Percentiles rank a stretch among this genome's conserved stretches.
phyloP scores from a whole-genome alignment of 2,797 vertebrate species.

The Lophius americanus region DNA sequence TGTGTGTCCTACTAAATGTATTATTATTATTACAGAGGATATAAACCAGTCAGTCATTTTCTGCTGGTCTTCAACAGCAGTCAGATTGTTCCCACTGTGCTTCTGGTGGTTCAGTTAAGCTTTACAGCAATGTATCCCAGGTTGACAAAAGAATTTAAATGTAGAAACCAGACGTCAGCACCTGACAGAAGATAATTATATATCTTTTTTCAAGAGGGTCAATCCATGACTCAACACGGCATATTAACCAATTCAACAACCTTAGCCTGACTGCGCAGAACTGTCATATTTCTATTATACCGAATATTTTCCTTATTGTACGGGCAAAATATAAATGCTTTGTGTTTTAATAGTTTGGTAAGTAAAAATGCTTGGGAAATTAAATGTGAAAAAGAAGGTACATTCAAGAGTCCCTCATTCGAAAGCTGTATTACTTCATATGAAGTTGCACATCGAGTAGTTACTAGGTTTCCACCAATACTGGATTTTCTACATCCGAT shows the following conservation, averaged over 20 bases:
- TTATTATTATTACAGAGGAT: conserved; percentile 13
- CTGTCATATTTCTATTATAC: conserved; percentile 1
- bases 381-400: neutral
- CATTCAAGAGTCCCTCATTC: neutral
- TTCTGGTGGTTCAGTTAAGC: neutral
- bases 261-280: neutral
- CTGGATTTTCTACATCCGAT: too few relatives aligned
- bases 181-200: too few relatives aligned
- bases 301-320: neutral
- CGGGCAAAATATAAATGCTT: conserved; percentile 4
- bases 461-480: neutral
- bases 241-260: neutral
- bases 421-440: too few relatives aligned
- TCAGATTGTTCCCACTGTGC: neutral
- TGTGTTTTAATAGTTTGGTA: neutral
- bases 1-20: conserved; percentile 23
- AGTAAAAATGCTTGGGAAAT: neutral
- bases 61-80: conserved; percentile 13
- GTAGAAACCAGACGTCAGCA: neutral
- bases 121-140: conserved; percentile 4
- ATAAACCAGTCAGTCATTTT: conserved; percentile 36
- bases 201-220: neutral
- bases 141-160: neutral
- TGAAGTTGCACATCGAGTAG: neutral
- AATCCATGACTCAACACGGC: neutral